Conservation (phyloP, 2,888 invertebrate species). For the Epinotia nisella region DNA sequence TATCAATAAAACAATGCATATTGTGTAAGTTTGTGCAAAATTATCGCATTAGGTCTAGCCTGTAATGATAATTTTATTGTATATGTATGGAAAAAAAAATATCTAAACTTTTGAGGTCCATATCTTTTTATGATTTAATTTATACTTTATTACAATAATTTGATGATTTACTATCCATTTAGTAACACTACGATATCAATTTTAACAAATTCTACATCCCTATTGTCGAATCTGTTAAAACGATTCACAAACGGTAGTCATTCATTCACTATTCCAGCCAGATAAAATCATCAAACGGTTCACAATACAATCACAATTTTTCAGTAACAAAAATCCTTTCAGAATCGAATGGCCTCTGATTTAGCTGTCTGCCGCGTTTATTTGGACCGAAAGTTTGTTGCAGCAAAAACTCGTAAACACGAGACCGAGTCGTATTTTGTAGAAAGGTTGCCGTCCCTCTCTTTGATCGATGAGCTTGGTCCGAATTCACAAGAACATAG, state of each 20-base stretch:
- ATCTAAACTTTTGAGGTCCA: too few relatives aligned
- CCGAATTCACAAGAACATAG: constrained; percentile 47
- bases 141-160: too few relatives aligned
- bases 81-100: too few relatives aligned
- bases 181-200: too few relatives aligned
- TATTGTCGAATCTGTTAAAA: constrained; percentile 19
- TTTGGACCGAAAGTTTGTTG: constrained; percentile 54
- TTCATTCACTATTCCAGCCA: background rate
- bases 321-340: constrained; percentile 31
- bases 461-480: constrained; percentile 69
- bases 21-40: too few relatives aligned
- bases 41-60: too few relatives aligned
- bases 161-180: too few relatives aligned
- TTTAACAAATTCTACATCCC: too few relatives aligned
- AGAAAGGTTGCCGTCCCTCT: constrained; percentile 73
- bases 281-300: constrained; percentile 29
- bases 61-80: too few relatives aligned
- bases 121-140: too few relatives aligned
- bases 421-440: constrained; percentile 68
- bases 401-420: constrained; percentile 67
- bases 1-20: too few relatives aligned
- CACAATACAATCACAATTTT: constrained; percentile 22
- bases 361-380: constrained; percentile 49
- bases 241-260: constrained; percentile 5
- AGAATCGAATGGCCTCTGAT: constrained; percentile 44